phyloP scores from a whole-genome alignment of 2,888 invertebrate genomes.

The Rutpela maculata region DNA sequence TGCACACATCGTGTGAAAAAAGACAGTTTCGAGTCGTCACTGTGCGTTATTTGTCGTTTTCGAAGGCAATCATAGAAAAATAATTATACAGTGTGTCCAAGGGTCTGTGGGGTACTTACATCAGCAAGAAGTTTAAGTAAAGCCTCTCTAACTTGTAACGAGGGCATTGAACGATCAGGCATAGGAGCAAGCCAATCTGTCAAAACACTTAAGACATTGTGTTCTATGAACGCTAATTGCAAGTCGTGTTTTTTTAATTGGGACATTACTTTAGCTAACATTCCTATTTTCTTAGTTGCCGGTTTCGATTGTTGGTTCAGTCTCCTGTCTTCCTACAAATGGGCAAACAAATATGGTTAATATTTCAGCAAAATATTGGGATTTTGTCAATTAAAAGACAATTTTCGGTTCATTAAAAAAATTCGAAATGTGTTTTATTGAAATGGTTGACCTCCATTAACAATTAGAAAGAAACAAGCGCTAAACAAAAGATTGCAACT shows the following conservation, averaged over 20 bases:
- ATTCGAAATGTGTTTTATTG: no score
- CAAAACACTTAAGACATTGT: conserved; percentile 91
- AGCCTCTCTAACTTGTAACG: conserved; percentile 92
- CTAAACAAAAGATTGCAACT: no score
- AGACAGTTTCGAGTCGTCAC: no score
- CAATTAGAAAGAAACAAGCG: no score
- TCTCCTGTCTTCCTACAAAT: conserved; percentile 85
- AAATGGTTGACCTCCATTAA: no score
- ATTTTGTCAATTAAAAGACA: no score
- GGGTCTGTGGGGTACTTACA: conserved; percentile 74
- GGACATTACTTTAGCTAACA: conserved; percentile 91
- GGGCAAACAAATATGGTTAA: not conserved
- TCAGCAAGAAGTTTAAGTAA: conserved; percentile 87
- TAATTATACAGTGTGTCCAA: no score
- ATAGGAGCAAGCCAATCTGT: conserved; percentile 99
- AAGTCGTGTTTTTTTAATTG: conserved; percentile 97
- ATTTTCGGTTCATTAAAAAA: no score
- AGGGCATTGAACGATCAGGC: conserved; percentile 97
- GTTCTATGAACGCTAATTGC: conserved; percentile 96
- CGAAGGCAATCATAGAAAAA: no score
- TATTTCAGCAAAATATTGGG: no score
- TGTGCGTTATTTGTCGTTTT: no score
- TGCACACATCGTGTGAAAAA: no score
- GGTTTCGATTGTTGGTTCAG: conserved; percentile 89
- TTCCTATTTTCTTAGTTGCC: conserved; percentile 93